Evolutionary conservation across 1,140 invertebrate genomes (phyloP).

Genomic region (Oedothorax gibbosus): DNA sequence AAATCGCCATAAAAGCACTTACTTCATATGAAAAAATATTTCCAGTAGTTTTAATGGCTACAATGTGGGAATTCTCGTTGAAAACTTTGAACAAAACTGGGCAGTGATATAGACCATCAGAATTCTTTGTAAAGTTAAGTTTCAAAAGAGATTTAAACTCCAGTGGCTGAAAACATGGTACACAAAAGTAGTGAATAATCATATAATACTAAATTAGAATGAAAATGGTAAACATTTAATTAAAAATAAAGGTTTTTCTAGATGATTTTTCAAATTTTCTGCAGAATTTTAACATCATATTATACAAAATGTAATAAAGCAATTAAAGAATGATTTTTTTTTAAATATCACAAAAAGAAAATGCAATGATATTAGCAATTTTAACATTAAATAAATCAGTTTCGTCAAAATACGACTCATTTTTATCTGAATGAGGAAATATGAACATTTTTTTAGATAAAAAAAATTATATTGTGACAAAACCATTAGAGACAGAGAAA

Average conservation of each 20-base stretch:
- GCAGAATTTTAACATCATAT: constrained; percentile 7
- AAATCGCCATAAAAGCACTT: constrained; percentile 42
- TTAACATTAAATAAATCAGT: too few relatives aligned
- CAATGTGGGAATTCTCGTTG: constrained; percentile 96
- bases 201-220: constrained; percentile 25
- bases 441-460: too few relatives aligned
- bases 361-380: too few relatives aligned
- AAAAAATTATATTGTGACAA: too few relatives aligned
- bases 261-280: constrained; percentile 17
- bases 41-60: constrained; percentile 89
- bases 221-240: constrained; percentile 1
- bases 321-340: too few relatives aligned
- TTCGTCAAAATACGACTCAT: too few relatives aligned
- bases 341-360: too few relatives aligned
- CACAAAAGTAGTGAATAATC: background rate
- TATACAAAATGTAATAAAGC: background rate
- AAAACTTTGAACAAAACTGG: constrained; percentile 96
- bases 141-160: constrained; percentile 89
- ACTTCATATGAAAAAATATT: constrained; percentile 96
- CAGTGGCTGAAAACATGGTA: constrained; percentile 74
- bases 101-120: constrained; percentile 78
- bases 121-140: constrained; percentile 90
- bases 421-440: too few relatives aligned
- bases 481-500: too few relatives aligned
- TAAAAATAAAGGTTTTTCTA: background rate